Base-by-base conservation (phyloP, 2,113 vertebrate species). In the Perca flavescens region DNA sequence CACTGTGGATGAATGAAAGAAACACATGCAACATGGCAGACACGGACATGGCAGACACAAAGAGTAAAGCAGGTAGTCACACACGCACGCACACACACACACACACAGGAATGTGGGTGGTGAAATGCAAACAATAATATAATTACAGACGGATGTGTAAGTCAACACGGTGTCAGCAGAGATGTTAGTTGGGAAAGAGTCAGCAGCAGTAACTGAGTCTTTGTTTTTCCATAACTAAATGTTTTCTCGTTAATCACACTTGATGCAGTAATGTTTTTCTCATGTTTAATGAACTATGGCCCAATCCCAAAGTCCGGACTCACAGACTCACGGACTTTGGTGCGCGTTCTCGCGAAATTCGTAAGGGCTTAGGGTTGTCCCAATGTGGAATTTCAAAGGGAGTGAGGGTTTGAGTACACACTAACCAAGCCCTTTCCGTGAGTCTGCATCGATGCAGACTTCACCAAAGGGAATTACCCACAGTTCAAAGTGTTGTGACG, bases 11-110 rank as follows among this genome's bases (percentile, higher is more conserved):
- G 10, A 50, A 74, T 13, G 3, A 34, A 34, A 6, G 16, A 3
- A 63, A 65, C 31, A n/a, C 83, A 54, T 66, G 78, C 25, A 57
- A 14, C 71, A 53, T 76, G 83, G 83, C 77, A 50, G 34, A 28
- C 17, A 50, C 2, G 7, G 8, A 74, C 21, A 54, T 0, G 1
- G 17, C 7, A 50, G 13, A 53, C 19, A 57, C 0, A 1, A 25
- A 73, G 12, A 10, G n/a, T 11, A 61, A 80, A 60, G 2, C 53
- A n/a, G 61, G 25, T 25, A 25, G 25, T 25, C 22, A 62, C 43
- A 34, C 16, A 4, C 70, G 28, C 75, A 69, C 68, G n/a, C 60
- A 36, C 78, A 34, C 16, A 4, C 70, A 28, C 75, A 69, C 68
- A n/a, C 60, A 36, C 78, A 74, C 36, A 61, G 58, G 2, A 57